A percentile compares a stretch with the other conserved stretches of the same genome.
phyloP scores from a whole-genome alignment of 2,113 vertebrate genomes.

The Cisticola juncidis region DNA sequence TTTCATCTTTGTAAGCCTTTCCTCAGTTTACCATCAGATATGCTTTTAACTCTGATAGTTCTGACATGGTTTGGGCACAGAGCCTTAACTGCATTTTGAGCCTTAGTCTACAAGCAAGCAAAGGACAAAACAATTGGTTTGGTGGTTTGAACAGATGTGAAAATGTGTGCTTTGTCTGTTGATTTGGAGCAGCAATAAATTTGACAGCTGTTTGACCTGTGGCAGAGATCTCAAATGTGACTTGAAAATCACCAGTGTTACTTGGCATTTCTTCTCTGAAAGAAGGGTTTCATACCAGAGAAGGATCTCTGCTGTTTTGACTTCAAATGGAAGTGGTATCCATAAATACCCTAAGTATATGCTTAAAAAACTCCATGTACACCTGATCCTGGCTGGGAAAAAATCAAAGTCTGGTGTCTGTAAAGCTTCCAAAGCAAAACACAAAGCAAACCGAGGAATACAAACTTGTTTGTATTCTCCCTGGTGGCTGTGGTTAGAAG shows the following conservation, averaged over 20 bases:
- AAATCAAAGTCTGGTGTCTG: not conserved
- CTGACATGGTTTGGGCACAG: not conserved
- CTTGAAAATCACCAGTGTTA: not conserved
- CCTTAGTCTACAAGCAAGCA: slow-evolving; percentile 24
- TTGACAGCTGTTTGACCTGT: not conserved
- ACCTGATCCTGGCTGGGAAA: not conserved
- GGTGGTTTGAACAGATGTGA: slow-evolving; percentile 19
- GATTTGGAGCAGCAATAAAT: not conserved
- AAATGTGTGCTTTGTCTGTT: slow-evolving; percentile 12
- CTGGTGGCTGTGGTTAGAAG: not conserved
- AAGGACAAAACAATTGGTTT: slow-evolving; percentile 33
- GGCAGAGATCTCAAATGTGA: not conserved
- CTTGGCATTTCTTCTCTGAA: not conserved
- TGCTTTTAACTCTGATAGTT: slow-evolving; percentile 1
- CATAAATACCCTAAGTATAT: not conserved
- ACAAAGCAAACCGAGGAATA: not conserved
- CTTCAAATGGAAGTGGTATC: not conserved
- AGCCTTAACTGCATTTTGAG: not conserved
- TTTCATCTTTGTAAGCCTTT: slow-evolving; percentile 28
- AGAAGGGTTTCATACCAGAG: not conserved
- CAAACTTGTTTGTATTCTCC: not conserved
- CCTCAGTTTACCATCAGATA: not conserved
- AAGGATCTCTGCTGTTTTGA: not conserved
- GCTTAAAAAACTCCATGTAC: not conserved
- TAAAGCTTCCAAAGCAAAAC: not conserved